phyloP scores from a whole-genome alignment of 2,888 invertebrate genomes.

The Strigamia maritima region DNA sequence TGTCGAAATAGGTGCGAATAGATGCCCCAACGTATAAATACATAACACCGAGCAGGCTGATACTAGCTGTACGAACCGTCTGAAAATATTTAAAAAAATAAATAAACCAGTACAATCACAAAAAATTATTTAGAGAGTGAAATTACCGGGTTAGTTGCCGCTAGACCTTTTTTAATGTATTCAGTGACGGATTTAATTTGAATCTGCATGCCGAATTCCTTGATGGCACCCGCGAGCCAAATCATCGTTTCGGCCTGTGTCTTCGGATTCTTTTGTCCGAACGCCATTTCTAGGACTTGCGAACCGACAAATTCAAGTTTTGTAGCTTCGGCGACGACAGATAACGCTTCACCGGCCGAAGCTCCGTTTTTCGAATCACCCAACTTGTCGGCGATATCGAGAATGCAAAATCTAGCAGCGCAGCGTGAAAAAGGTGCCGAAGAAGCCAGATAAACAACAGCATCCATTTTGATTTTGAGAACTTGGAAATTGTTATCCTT shows the following conservation, averaged over 20 bases:
- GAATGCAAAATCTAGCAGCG: slow-evolving; percentile 70
- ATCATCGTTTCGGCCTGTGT: slow-evolving; percentile 79
- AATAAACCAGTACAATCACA: not conserved
- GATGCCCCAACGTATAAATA: slow-evolving; percentile 77
- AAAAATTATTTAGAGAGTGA: slow-evolving; percentile 41
- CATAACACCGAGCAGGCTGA: slow-evolving; percentile 70
- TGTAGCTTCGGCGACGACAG: slow-evolving; percentile 72
- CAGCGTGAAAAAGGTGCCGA: slow-evolving; percentile 69
- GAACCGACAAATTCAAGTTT: slow-evolving; percentile 70
- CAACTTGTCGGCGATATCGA: slow-evolving; percentile 78
- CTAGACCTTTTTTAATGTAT: slow-evolving; percentile 75
- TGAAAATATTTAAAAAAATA: slow-evolving; percentile 42
- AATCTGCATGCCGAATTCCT: slow-evolving; percentile 81
- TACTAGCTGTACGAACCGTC: slow-evolving; percentile 72
- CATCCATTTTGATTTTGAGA: slow-evolving; percentile 74
- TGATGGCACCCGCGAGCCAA: slow-evolving; percentile 74
- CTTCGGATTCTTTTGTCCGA: slow-evolving; percentile 85
- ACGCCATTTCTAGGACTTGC: slow-evolving; percentile 70
- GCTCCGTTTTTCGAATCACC: slow-evolving; percentile 76
- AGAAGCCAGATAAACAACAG: slow-evolving; percentile 72
- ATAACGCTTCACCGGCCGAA: slow-evolving; percentile 67
- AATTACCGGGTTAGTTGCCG: slow-evolving; percentile 74
- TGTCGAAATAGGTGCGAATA: slow-evolving; percentile 74
- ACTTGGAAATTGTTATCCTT: slow-evolving; percentile 91
- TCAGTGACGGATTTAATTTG: slow-evolving; percentile 72